These are phyloP conservation scores for Morone chrysops DNA, from an alignment of 2,113 vertebrate genomes.

Conservation along the genomic window DNA sequence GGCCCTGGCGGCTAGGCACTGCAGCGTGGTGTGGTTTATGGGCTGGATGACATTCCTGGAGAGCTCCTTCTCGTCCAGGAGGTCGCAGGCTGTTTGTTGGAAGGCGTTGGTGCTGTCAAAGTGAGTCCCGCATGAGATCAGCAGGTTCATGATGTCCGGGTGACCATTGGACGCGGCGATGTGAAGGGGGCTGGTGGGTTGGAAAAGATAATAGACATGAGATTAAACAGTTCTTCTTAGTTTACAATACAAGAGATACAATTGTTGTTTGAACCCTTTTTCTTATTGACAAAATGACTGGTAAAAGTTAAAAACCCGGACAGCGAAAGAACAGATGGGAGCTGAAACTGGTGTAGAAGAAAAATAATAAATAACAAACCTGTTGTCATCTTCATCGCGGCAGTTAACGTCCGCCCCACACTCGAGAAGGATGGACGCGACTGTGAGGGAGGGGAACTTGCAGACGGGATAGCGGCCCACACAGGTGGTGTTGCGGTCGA, in stretches of 20 bases:
- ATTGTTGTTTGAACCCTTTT: background rate
- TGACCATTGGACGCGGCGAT: constrained; percentile 97
- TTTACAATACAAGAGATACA: background rate
- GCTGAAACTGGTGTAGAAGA: rapidly evolving
- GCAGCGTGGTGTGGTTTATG: constrained; percentile 97
- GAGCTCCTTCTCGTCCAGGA: constrained; percentile 96
- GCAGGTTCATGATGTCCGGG: constrained; percentile 98
- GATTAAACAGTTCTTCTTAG: background rate
- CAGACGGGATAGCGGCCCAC: constrained; percentile 98
- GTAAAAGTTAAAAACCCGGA: background rate
- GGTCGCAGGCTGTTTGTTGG: constrained; percentile 95
- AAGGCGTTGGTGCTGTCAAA: constrained; percentile 96
- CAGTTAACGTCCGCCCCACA: constrained; percentile 95
- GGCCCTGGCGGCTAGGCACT: constrained; percentile 96
- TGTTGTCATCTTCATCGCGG: constrained; percentile 94
- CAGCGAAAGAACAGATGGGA: background rate
- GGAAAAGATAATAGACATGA: background rate
- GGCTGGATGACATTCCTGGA: constrained; percentile 97
- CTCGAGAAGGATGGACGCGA: constrained; percentile 94
- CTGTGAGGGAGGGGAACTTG: constrained; percentile 97
- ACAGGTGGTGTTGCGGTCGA: constrained; percentile 96
- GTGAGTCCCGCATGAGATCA: constrained; percentile 95
- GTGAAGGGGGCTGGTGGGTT: constrained; percentile 88
- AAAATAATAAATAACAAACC: constrained; percentile 45
- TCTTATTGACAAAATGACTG: background rate